Evolutionary conservation across 2,797 vertebrate genomes (phyloP).

Genomic region (Poecilia picta): DNA sequence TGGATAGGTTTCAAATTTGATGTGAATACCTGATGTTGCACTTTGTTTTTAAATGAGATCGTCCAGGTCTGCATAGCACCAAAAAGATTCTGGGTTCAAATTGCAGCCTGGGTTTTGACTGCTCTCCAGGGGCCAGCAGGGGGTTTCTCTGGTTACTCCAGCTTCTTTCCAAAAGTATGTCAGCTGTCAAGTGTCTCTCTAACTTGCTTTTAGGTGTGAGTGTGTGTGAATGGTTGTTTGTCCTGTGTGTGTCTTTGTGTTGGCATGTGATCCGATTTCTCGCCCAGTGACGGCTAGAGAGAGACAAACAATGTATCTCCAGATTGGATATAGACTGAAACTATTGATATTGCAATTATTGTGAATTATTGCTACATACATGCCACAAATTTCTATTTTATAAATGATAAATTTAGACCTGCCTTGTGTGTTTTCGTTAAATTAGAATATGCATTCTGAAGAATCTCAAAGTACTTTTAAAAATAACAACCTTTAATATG

Average conservation of each 20-base stretch:
- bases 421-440: background rate
- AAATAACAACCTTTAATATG: background rate
- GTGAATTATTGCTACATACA: background rate
- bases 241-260: background rate
- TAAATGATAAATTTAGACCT: background rate
- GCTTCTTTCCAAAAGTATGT: background rate
- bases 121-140: background rate
- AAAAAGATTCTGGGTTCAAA: background rate
- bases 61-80: background rate
- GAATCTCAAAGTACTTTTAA: background rate
- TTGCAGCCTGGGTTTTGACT: background rate
- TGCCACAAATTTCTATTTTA: background rate
- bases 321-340: background rate
- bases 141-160: background rate
- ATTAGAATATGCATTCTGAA: background rate
- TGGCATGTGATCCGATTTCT: background rate
- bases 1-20: background rate
- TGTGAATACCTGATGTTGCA: background rate
- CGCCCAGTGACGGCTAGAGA: background rate
- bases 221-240: background rate
- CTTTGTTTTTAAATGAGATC: background rate
- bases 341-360: background rate
- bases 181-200: background rate
- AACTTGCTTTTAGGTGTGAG: background rate
- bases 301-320: background rate